Evolutionary conservation across 2,797 vertebrate genomes (phyloP).

Genomic region (Echiichthys vipera): DNA sequence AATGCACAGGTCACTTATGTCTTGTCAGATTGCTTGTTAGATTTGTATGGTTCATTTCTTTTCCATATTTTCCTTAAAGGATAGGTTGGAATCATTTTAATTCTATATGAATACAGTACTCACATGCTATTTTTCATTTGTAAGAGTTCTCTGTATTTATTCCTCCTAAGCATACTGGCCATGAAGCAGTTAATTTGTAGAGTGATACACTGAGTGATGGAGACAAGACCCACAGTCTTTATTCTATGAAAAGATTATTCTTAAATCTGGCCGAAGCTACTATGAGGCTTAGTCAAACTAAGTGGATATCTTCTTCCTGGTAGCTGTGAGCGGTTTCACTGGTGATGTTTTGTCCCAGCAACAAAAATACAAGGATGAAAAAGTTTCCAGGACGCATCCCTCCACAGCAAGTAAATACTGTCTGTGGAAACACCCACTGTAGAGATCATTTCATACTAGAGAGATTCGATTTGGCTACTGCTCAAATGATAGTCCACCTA

Average conservation of each 20-base stretch:
- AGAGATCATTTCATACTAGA: too few species aligned
- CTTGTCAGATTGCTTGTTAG: not conserved
- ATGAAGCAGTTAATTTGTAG: not conserved
- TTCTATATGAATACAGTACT: not conserved
- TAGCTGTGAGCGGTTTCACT: not conserved
- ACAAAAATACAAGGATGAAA: not conserved
- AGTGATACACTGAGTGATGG: not conserved
- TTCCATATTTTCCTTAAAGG: slow-evolving; percentile 31
- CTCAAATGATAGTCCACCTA: too few species aligned
- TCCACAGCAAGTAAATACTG: too few species aligned
- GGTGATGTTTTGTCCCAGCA: not conserved
- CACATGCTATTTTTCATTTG: not conserved
- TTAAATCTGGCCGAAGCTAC: not conserved
- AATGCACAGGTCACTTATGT: not conserved
- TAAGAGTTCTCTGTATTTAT: not conserved
- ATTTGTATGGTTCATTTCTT: slow-evolving; percentile 21
- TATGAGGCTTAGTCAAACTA: not conserved
- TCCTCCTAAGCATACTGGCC: not conserved
- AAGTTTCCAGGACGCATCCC: not conserved
- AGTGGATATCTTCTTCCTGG: not conserved
- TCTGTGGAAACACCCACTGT: too few species aligned
- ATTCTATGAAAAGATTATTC: not conserved
- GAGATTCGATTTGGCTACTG: too few species aligned
- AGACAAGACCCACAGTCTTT: not conserved
- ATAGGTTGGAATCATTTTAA: slow-evolving; percentile 14